Conservation (phyloP, 2,797 vertebrate species). For the Lepidocolaptes lacrymiger region DNA sequence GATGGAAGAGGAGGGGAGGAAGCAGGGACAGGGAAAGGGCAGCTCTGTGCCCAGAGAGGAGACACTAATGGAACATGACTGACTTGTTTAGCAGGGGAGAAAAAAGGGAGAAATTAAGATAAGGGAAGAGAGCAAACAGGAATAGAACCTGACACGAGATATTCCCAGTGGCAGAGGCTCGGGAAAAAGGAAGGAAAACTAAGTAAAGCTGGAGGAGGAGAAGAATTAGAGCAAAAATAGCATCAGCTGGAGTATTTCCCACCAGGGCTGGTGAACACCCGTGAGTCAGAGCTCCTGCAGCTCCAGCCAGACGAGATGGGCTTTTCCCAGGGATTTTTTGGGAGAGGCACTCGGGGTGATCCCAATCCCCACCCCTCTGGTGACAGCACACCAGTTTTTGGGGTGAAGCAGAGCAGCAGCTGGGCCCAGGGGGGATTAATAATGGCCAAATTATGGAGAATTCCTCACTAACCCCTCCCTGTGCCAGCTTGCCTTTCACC, state of each 20-base stretch:
- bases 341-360: neutral
- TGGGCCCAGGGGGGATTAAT: neutral
- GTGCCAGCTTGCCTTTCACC: neutral
- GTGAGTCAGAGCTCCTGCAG: neutral
- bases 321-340: neutral
- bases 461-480: neutral
- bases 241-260: neutral
- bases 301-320: neutral
- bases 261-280: neutral
- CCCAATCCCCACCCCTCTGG: rapidly evolving
- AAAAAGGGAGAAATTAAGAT: neutral
- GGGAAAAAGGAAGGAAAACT: neutral
- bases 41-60: neutral
- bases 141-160: conserved; percentile 14
- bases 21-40: neutral
- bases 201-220: neutral
- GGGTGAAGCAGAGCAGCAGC: neutral
- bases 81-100: neutral
- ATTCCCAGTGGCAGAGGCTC: neutral
- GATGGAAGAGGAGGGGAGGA: neutral
- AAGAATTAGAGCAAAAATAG: neutral
- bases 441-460: neutral
- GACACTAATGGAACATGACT: conserved; percentile 48
- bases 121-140: neutral
- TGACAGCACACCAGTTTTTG: rapidly evolving